A percentile compares a stretch with the other conserved stretches of the same genome.
phyloP scores from a whole-genome alignment of 2,888 invertebrate genomes.

The Pharmacophagus antenor region DNA sequence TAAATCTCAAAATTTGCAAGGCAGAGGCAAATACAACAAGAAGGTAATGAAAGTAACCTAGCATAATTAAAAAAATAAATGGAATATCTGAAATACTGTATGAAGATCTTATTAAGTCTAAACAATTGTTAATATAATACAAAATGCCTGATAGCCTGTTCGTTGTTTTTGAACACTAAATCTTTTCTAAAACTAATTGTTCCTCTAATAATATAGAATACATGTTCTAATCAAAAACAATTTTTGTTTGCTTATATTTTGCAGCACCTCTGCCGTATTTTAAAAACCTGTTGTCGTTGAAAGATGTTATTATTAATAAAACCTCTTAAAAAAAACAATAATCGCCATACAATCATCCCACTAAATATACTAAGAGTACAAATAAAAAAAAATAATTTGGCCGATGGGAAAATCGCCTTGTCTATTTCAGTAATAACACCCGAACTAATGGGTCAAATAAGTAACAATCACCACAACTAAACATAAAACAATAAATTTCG shows the following conservation, averaged over 20 bases:
- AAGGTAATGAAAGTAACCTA: constrained; percentile 52
- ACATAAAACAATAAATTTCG: constrained; percentile 39
- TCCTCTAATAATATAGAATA: constrained; percentile 1
- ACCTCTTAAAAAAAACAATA: constrained; percentile 44
- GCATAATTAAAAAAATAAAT: constrained; percentile 42
- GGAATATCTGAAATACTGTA: constrained; percentile 58
- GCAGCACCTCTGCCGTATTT: constrained; percentile 31
- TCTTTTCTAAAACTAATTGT: constrained; percentile 40
- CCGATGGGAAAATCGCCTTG: constrained; percentile 5
- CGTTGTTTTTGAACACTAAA: constrained; percentile 62
- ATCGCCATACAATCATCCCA: constrained; percentile 23
- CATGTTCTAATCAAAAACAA: not conserved
- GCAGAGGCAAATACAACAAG: constrained; percentile 56
- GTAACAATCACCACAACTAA: constrained; percentile 33
- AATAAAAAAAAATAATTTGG: constrained; percentile 1
- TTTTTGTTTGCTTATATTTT: constrained; percentile 1
- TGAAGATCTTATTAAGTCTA: constrained; percentile 50
- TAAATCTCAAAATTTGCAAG: constrained; percentile 42
- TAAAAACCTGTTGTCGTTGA: constrained; percentile 37
- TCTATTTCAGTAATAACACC: constrained; percentile 6
- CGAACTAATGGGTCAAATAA: constrained; percentile 20
- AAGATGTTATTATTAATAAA: not conserved
- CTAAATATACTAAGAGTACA: constrained; percentile 12
- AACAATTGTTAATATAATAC: constrained; percentile 49
- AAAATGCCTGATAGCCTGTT: constrained; percentile 44